These are phyloP conservation scores for Pachyrhynchus sulphureomaculatus DNA, from an alignment of 1,140 invertebrate species.

Conservation along the genomic window DNA sequence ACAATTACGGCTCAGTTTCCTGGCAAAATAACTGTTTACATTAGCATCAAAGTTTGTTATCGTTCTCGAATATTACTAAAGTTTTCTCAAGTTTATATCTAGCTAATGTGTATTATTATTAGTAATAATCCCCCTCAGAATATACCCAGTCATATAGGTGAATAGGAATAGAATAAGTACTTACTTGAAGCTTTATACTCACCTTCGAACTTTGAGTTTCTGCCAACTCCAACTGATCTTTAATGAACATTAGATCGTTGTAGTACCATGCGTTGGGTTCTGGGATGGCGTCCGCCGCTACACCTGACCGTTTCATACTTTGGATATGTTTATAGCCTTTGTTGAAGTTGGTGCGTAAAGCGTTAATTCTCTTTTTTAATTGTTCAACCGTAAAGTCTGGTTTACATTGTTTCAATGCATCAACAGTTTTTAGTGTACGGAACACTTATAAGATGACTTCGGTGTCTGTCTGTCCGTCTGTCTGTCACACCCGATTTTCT, in stretches of 20 bases:
- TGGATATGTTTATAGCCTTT: not conserved
- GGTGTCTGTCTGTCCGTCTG: too few species aligned
- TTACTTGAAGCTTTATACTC: not conserved
- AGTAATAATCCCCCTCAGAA: not conserved
- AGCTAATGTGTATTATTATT: too few species aligned
- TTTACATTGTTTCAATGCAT: not conserved
- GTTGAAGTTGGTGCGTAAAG: not conserved
- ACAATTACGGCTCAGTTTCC: slow-evolving; percentile 4
- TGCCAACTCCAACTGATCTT: not conserved
- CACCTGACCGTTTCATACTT: not conserved
- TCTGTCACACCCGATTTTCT: too few species aligned
- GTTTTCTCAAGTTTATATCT: too few species aligned
- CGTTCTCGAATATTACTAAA: too few species aligned
- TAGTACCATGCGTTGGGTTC: not conserved
- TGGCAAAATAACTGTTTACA: not conserved
- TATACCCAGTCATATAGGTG: not conserved
- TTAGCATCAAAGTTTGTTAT: too few species aligned
- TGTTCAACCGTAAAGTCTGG: not conserved
- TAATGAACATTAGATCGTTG: not conserved
- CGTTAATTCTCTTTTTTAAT: not conserved
- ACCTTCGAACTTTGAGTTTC: too few species aligned
- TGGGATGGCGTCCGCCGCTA: too few species aligned
- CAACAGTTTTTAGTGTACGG: too few species aligned
- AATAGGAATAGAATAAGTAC: not conserved
- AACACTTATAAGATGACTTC: too few species aligned